phyloP scores from a whole-genome alignment of 2,797 vertebrate species.

The Acanthiza pusilla region DNA sequence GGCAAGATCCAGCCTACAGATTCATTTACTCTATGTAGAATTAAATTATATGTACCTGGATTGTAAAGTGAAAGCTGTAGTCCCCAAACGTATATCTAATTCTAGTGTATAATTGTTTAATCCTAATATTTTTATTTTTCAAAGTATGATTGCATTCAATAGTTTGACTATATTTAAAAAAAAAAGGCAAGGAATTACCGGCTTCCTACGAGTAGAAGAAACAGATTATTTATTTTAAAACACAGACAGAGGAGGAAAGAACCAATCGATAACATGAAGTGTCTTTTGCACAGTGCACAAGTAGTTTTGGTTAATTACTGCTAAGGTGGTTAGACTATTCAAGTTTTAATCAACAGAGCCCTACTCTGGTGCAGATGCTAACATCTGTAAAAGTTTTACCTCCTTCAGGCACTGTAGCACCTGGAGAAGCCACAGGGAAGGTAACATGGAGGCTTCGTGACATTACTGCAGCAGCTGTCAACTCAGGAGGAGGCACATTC shows the following conservation, averaged over 20 bases:
- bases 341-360: constrained; percentile 63
- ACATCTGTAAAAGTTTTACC: constrained; percentile 69
- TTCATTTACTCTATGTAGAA: neutral
- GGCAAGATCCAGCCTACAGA: neutral
- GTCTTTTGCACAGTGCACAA: neutral
- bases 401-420: constrained; percentile 64
- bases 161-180: neutral
- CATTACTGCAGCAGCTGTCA: constrained; percentile 69
- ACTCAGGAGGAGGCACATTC: constrained; percentile 62
- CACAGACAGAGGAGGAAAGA: neutral
- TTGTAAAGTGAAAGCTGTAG: neutral
- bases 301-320: constrained; percentile 64
- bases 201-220: neutral
- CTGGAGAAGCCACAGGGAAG: constrained; percentile 70
- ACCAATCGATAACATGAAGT: neutral
- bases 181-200: neutral
- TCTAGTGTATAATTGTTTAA: neutral
- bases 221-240: neutral
- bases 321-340: constrained; percentile 35
- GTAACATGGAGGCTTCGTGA: constrained; percentile 52
- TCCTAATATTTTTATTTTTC: neutral
- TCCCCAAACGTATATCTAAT: neutral
- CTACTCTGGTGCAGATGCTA: constrained; percentile 47
- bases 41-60: neutral
- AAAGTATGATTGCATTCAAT: neutral